phyloP scores from a whole-genome alignment of 2,113 vertebrate genomes.

The Pao palembangensis region DNA sequence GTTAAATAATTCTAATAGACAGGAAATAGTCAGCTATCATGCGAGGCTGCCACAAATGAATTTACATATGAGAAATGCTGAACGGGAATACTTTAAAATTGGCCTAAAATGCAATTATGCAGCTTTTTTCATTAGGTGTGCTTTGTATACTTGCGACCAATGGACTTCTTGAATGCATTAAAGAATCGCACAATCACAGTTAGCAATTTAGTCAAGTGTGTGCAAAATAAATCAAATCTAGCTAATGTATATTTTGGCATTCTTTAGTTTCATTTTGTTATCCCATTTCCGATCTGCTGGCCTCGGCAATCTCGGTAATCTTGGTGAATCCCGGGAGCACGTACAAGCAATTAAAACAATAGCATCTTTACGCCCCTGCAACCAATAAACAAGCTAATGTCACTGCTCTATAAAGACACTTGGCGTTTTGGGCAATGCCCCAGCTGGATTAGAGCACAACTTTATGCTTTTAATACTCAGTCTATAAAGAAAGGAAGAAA shows the following conservation, averaged over 20 bases:
- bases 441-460: slow-evolving; percentile 71
- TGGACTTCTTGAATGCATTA: slow-evolving; percentile 29
- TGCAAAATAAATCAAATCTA: slow-evolving; percentile 66
- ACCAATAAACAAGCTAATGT: slow-evolving; percentile 81
- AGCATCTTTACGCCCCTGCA: slow-evolving; percentile 76
- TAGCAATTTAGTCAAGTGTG: slow-evolving; percentile 52
- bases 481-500: slow-evolving; percentile 71
- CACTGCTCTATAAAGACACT: slow-evolving; percentile 75
- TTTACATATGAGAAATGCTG: not conserved
- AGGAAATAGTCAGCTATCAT: not conserved
- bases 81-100: not conserved
- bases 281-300: slow-evolving; percentile 73
- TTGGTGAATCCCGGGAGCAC: slow-evolving; percentile 74
- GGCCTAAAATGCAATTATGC: slow-evolving; percentile 2
- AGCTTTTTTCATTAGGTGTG: slow-evolving; percentile 5
- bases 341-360: slow-evolving; percentile 80
- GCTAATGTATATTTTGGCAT: slow-evolving; percentile 68
- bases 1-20: too few relatives aligned
- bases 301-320: slow-evolving; percentile 75
- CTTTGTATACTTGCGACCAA: slow-evolving; percentile 5
- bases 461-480: slow-evolving; percentile 67
- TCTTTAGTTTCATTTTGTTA: slow-evolving; percentile 62
- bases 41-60: not conserved
- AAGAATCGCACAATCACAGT: slow-evolving; percentile 30
- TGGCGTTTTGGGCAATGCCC: slow-evolving; percentile 72